A percentile compares a stretch with the other conserved stretches of the same genome.
Conservation (phyloP, 1,140 invertebrate genomes). For the Caerostris darwini region DNA sequence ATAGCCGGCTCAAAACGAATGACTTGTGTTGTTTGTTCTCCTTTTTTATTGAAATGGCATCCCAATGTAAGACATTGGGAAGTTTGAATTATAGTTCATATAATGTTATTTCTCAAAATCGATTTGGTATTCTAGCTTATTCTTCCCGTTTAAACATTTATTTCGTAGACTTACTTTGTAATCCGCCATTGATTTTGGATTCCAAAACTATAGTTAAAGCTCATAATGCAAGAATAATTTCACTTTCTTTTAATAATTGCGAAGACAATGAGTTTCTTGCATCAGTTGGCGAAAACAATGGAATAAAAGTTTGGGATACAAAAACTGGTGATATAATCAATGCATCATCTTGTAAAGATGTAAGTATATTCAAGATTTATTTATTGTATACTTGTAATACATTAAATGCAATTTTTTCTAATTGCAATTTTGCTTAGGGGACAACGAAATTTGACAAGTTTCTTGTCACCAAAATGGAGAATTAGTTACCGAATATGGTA, state of each 20-base stretch:
- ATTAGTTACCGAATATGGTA: too few relatives aligned
- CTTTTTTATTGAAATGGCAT: too few relatives aligned
- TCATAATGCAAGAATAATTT: background rate
- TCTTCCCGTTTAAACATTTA: slow-evolving; percentile 7
- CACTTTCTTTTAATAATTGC: slow-evolving; percentile 28
- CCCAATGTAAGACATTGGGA: too few relatives aligned
- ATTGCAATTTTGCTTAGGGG: too few relatives aligned
- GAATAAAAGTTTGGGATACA: slow-evolving; percentile 62
- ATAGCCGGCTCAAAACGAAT: too few relatives aligned
- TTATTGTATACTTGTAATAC: too few relatives aligned
- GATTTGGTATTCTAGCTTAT: slow-evolving; percentile 58
- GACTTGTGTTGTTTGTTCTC: too few relatives aligned
- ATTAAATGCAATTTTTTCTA: too few relatives aligned
- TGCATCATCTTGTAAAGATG: background rate
- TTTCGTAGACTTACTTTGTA: background rate
- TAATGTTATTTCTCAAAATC: background rate
- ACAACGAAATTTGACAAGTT: too few relatives aligned
- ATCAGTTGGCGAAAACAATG: background rate
- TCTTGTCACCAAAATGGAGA: too few relatives aligned
- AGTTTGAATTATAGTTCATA: too few relatives aligned
- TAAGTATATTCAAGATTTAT: slow-evolving; percentile 10
- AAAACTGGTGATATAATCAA: background rate
- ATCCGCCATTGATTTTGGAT: slow-evolving; percentile 25
- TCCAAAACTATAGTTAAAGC: background rate
- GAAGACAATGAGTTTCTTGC: slow-evolving; percentile 5